These are phyloP conservation scores for Volucella inflata DNA, from an alignment of 2,888 invertebrate species.

Conservation along the genomic window DNA sequence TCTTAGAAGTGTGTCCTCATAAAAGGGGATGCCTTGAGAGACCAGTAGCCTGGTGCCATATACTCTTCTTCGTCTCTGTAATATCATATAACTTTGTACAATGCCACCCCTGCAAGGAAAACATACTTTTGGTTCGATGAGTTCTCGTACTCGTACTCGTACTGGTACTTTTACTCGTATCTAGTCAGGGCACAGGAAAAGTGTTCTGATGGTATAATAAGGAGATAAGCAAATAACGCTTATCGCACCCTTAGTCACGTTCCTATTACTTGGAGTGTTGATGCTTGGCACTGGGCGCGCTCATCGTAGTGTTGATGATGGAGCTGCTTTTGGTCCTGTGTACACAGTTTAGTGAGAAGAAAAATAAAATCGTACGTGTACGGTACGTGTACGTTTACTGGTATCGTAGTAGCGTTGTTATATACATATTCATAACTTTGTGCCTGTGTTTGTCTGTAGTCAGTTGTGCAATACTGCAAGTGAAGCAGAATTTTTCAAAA, in stretches of 20 bases:
- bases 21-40: conserved; percentile 33
- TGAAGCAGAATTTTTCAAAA: conserved; percentile 52
- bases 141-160: conserved; percentile 22
- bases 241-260: conserved; percentile 75
- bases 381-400: conserved; percentile 30
- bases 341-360: conserved; percentile 68
- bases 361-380: conserved; percentile 45
- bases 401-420: neutral
- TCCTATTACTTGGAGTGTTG: conserved; percentile 74
- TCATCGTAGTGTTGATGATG: conserved; percentile 56
- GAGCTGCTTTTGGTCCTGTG: conserved; percentile 64
- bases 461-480: conserved; percentile 43
- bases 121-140: conserved; percentile 51
- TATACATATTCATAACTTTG: no score
- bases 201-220: conserved; percentile 73
- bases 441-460: neutral
- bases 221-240: conserved; percentile 75
- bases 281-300: conserved; percentile 43
- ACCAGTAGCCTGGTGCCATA: conserved; percentile 18
- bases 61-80: conserved; percentile 48
- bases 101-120: conserved; percentile 27
- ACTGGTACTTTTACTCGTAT: conserved; percentile 20
- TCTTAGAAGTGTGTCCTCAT: conserved; percentile 17
- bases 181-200: conserved; percentile 46
- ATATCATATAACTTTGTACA: conserved; percentile 26